phyloP scores from a whole-genome alignment of 2,888 invertebrate genomes.

The Iselma pallidipennis region DNA sequence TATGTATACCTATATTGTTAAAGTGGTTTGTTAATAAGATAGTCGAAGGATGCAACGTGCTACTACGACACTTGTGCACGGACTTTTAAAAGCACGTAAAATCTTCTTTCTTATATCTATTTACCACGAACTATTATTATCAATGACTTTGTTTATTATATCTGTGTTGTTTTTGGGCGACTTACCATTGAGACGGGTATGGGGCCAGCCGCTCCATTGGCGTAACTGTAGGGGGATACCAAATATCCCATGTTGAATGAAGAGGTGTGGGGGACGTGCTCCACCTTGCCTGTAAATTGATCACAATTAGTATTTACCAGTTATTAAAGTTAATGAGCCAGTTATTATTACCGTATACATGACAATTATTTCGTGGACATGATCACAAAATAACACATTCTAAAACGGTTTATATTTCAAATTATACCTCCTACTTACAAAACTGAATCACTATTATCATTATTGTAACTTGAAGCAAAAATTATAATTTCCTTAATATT shows the following conservation, averaged over 20 bases:
- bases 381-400: too few species aligned
- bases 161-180: slow-evolving; percentile 36
- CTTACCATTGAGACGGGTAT: slow-evolving; percentile 90
- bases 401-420: too few species aligned
- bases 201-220: slow-evolving; percentile 83
- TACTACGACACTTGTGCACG: slow-evolving; percentile 20
- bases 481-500: not conserved
- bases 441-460: too few species aligned
- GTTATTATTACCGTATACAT: not conserved
- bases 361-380: too few species aligned
- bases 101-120: not conserved
- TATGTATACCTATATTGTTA: too few species aligned
- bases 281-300: slow-evolving; percentile 72
- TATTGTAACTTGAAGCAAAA: not conserved
- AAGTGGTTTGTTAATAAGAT: slow-evolving; percentile 25
- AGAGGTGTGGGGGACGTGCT: slow-evolving; percentile 76
- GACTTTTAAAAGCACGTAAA: not conserved
- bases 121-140: not conserved
- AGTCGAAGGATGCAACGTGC: slow-evolving; percentile 16
- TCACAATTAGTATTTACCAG: not conserved
- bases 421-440: too few species aligned
- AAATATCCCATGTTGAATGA: slow-evolving; percentile 92
- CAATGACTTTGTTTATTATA: not conserved
- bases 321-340: not conserved
- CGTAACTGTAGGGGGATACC: slow-evolving; percentile 87